These are phyloP conservation scores for Thamnophis elegans DNA, from an alignment of 2,797 vertebrate genomes.

Conservation along the genomic window DNA sequence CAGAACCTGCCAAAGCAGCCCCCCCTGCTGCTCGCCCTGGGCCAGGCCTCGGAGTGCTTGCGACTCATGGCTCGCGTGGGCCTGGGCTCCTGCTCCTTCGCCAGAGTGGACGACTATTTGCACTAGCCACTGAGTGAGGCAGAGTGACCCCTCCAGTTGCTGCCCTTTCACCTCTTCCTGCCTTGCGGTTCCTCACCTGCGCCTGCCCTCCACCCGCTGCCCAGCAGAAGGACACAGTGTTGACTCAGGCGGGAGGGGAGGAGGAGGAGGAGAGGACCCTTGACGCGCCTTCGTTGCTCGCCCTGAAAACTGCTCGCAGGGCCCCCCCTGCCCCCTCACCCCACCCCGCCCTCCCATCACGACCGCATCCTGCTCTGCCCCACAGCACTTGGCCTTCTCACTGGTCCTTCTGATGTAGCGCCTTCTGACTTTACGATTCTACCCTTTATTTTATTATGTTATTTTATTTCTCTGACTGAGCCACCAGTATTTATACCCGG, in stretches of 20 bases:
- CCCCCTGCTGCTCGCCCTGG: constrained; percentile 92
- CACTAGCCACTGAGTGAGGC: constrained; percentile 85
- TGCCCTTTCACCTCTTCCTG: constrained; percentile 59
- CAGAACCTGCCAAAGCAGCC: constrained; percentile 99
- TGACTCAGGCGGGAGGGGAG: constrained; percentile 45
- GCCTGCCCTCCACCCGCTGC: constrained; percentile 30
- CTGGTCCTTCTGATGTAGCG: constrained; percentile 70
- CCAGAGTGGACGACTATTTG: constrained; percentile 98
- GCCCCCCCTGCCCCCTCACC: constrained; percentile 21
- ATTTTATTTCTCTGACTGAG: constrained; percentile 69
- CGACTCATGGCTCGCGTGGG: constrained; percentile 95
- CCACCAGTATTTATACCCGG: constrained; percentile 75
- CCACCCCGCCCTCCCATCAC: constrained; percentile 36
- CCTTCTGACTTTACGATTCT: constrained; percentile 68
- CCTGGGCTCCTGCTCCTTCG: constrained; percentile 95
- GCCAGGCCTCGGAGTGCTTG: constrained; percentile 96
- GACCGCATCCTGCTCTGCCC: background rate
- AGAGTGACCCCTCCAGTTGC: constrained; percentile 54
- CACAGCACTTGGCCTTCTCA: constrained; percentile 60
- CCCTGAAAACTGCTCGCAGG: constrained; percentile 55
- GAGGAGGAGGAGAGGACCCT: constrained; percentile 39
- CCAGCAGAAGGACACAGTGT: constrained; percentile 46
- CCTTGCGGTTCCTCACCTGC: constrained; percentile 51
- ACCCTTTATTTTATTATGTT: constrained; percentile 52
- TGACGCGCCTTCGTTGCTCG: constrained; percentile 42